Conservation (phyloP, 2,888 invertebrate genomes). For the Drosophila vallismaia region DNA sequence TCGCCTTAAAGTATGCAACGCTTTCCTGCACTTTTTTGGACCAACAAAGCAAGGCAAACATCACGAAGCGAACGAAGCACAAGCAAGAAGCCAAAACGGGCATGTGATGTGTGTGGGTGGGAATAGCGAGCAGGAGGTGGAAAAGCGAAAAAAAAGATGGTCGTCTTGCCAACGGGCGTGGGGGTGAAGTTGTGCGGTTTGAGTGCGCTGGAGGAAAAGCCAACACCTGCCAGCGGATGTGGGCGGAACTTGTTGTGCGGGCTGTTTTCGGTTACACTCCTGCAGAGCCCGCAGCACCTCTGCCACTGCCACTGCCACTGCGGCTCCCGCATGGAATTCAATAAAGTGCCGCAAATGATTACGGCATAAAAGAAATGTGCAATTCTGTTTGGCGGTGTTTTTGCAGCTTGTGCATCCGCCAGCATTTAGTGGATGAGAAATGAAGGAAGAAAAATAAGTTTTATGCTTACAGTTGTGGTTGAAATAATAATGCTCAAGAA, state of each 20-base stretch:
- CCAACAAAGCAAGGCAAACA: slow-evolving; percentile 55
- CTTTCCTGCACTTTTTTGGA: slow-evolving; percentile 23
- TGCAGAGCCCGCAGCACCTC: background rate
- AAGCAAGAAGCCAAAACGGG: slow-evolving; percentile 34
- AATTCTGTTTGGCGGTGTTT: slow-evolving; percentile 45
- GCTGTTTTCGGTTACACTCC: slow-evolving; percentile 33
- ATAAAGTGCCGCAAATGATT: slow-evolving; percentile 64
- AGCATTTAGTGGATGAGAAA: slow-evolving; percentile 40
- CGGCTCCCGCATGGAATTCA: slow-evolving; percentile 53
- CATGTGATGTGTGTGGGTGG: slow-evolving; percentile 37
- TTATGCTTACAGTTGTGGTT: slow-evolving; percentile 12
- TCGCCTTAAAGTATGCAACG: slow-evolving; percentile 55
- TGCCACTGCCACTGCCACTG: background rate
- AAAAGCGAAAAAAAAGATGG: slow-evolving; percentile 14
- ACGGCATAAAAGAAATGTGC: slow-evolving; percentile 44
- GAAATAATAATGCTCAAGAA: slow-evolving; percentile 1
- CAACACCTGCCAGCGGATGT: slow-evolving; percentile 49
- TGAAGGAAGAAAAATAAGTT: slow-evolving; percentile 14
- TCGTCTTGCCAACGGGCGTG: background rate
- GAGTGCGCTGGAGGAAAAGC: slow-evolving; percentile 14
- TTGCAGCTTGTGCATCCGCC: slow-evolving; percentile 52
- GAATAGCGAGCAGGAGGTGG: slow-evolving; percentile 41
- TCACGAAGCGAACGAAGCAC: slow-evolving; percentile 30
- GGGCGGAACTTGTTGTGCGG: slow-evolving; percentile 35
- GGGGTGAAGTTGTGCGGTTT: background rate